These are phyloP conservation scores for Hirundo rustica DNA, from an alignment of 2,797 vertebrate genomes.

Conservation along the genomic window DNA sequence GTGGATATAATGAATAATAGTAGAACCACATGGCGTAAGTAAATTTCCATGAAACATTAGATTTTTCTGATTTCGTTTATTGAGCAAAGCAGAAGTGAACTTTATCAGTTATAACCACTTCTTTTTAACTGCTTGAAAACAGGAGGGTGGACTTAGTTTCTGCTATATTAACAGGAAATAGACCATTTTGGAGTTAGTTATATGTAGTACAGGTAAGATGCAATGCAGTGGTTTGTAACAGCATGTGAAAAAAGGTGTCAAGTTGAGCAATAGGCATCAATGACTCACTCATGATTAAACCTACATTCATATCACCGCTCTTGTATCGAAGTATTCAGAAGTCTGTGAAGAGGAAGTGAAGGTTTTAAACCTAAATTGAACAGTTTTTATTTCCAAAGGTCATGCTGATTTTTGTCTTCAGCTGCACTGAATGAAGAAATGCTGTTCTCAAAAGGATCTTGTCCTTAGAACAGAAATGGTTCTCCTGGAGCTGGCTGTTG, in stretches of 20 bases:
- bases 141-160: neutral
- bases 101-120: neutral
- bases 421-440: neutral
- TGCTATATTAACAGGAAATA: neutral
- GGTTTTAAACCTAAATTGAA: neutral
- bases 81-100: neutral
- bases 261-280: neutral
- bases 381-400: neutral
- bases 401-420: neutral
- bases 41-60: neutral
- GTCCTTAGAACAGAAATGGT: neutral
- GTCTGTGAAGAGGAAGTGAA: neutral
- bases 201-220: neutral
- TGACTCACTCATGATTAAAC: neutral
- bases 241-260: neutral
- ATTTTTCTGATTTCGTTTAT: neutral
- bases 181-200: neutral
- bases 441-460: neutral
- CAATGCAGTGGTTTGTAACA: neutral
- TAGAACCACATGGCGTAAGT: neutral
- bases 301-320: neutral
- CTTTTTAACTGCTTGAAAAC: neutral
- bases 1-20: neutral
- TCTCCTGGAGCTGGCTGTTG: neutral
- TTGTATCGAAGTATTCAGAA: neutral